phyloP scores from a whole-genome alignment of 2,113 vertebrate species.

The Phalacrocorax carbo region DNA sequence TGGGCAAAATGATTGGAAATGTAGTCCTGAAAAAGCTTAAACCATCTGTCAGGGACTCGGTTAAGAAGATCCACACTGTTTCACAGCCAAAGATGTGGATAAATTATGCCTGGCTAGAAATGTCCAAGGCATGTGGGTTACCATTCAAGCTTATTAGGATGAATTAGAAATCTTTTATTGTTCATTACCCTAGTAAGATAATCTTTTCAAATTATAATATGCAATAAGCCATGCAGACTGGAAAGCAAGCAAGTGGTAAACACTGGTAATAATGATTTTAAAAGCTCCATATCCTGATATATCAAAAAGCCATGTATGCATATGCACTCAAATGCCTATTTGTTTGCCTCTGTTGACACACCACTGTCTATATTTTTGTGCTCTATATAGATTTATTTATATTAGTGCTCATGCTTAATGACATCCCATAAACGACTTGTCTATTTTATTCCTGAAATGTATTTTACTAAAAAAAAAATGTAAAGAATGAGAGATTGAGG shows the following conservation, averaged over 20 bases:
- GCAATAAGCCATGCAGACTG: constrained; percentile 23
- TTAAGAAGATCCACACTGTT: constrained; percentile 79
- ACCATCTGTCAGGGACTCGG: constrained; percentile 83
- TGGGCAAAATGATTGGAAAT: constrained; percentile 79
- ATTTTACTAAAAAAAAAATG: not conserved
- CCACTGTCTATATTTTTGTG: not conserved
- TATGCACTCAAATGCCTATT: not conserved
- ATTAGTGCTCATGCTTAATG: constrained; percentile 53
- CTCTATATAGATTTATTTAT: constrained; percentile 28
- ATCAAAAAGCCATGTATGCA: not conserved
- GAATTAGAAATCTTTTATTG: constrained; percentile 70
- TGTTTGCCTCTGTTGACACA: not conserved
- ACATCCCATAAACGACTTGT: not conserved
- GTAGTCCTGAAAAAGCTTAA: constrained; percentile 77
- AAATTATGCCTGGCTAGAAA: constrained; percentile 78
- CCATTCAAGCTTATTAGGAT: constrained; percentile 74
- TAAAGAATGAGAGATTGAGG: not conserved
- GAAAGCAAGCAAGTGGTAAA: constrained; percentile 42
- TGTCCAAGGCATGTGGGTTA: constrained; percentile 70
- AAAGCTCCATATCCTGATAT: not conserved
- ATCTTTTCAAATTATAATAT: constrained; percentile 64
- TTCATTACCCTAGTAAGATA: constrained; percentile 69
- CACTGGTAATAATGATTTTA: not conserved
- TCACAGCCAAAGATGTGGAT: constrained; percentile 77
- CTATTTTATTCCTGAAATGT: constrained; percentile 55